phyloP scores from a whole-genome alignment of 2,113 vertebrate species.

The Onychostoma macrolepis region DNA sequence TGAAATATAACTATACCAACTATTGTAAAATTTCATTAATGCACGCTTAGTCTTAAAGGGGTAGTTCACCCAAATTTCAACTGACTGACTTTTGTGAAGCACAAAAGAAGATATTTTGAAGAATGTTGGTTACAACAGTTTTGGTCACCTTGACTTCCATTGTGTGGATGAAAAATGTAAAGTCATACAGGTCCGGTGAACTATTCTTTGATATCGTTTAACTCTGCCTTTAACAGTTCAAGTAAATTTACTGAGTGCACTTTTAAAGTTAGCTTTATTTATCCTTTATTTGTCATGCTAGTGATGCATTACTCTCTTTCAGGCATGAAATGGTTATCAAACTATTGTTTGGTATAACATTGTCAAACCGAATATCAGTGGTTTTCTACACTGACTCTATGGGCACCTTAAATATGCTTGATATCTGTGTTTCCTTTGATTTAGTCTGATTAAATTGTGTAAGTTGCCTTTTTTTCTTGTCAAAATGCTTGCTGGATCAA shows the following conservation, averaged over 20 bases:
- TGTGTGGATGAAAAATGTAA: not conserved
- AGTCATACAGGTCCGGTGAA: not conserved
- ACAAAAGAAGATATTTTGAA: not conserved
- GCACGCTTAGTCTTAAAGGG: not conserved
- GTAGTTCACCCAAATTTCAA: not conserved
- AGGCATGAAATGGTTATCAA: slow-evolving; percentile 63
- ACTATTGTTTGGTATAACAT: slow-evolving; percentile 46
- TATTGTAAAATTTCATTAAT: not conserved
- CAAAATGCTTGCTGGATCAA: slow-evolving; percentile 55
- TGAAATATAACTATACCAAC: not conserved
- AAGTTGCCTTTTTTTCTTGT: slow-evolving; percentile 14
- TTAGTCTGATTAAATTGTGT: slow-evolving; percentile 37
- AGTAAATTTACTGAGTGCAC: slow-evolving; percentile 15
- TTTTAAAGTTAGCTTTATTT: slow-evolving; percentile 25
- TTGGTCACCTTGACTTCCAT: not conserved
- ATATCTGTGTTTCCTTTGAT: slow-evolving; percentile 35
- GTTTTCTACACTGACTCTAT: slow-evolving; percentile 24
- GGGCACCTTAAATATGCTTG: slow-evolving; percentile 37
- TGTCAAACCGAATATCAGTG: slow-evolving; percentile 7
- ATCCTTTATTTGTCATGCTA: slow-evolving; percentile 45
- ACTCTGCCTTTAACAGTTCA: not conserved
- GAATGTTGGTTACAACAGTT: not conserved
- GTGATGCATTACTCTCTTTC: slow-evolving; percentile 53
- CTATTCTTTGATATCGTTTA: too few relatives aligned
- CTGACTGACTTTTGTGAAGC: not conserved